These are phyloP conservation scores for Thyatira batis DNA, from an alignment of 2,888 invertebrate genomes.

Conservation along the genomic window DNA sequence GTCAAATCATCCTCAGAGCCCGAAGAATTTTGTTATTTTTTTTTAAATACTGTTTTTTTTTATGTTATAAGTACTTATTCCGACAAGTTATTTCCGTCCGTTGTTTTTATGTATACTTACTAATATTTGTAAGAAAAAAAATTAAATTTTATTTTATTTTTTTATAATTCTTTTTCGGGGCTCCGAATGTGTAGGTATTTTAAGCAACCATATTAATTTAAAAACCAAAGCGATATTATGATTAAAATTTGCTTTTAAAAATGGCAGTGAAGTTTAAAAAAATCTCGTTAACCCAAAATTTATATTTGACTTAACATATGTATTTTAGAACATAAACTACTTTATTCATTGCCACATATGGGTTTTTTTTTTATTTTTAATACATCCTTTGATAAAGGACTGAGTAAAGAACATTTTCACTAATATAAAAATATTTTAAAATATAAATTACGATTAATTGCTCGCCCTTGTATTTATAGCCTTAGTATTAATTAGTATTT, in stretches of 20 bases:
- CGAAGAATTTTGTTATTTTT: conserved; percentile 15
- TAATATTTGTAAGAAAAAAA: conserved; percentile 1
- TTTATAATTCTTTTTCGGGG: conserved; percentile 1
- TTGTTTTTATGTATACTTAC: conserved; percentile 27
- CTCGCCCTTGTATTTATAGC: conserved; percentile 56
- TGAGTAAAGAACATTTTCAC: conserved; percentile 49
- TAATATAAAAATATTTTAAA: conserved; percentile 33
- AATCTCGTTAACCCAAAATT: too few relatives aligned
- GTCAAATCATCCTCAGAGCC: conserved; percentile 13
- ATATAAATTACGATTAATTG: conserved; percentile 27
- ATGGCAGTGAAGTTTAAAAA: not conserved
- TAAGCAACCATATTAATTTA: not conserved
- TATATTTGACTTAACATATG: too few relatives aligned
- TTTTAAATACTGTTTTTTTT: conserved; percentile 10
- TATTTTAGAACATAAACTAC: too few relatives aligned
- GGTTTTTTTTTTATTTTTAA: too few relatives aligned
- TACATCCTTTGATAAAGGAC: conserved; percentile 41
- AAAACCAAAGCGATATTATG: not conserved
- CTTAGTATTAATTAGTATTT: conserved; percentile 50
- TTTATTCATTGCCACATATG: not conserved
- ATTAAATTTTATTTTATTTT: conserved; percentile 9
- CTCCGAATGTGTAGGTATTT: not conserved
- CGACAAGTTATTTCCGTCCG: conserved; percentile 40
- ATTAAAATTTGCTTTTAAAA: not conserved
- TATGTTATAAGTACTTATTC: not conserved